Base-by-base conservation (phyloP, 2,888 invertebrate species). In the Gandaritis pyraliata region DNA sequence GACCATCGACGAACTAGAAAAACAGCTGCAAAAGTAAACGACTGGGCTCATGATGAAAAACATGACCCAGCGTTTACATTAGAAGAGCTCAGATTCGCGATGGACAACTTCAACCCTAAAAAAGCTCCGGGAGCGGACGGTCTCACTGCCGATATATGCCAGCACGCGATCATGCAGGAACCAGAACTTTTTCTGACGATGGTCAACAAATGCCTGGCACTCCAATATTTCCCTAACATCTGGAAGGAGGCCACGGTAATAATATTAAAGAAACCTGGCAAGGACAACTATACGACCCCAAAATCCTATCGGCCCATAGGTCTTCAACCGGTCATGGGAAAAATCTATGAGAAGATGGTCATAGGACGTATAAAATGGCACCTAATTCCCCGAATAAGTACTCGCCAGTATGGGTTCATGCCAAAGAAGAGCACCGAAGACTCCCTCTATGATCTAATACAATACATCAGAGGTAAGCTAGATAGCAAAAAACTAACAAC, bases 341-440 rank as follows among this genome's bases (percentile, higher is more conserved):
- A 39, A 6, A 13, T 39, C 7, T 13, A 13, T 5, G 39, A 39
- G 13, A 39, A 39, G 39, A 39, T 39, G 39, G 7, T 39, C 3
- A 5, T 39, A 7, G 39, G 39, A 13, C 13, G 39, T 4, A 13
- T 39, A 1, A 39, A 39, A 7, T 39, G 39, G 39, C 39, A 39
- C 13, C 6, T 39, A 0, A n/a, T 39, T 4, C 39, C 39, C 1
- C 13, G n/a, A 6, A 3, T 39, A 3, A 54, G 50, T 15, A n/a
- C 33, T 13, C 45, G 15, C 18, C 53, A 59, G 10, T 52, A 39
- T 7, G 59, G 53, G 0, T 53, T 54, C 11, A 50, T 50, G 49
- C 60, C 54, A 0, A 10, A 45, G 11, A 43, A n/a, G 10, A 54
- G 58, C 48, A 59, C 58, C 13, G 58, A 59, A 12, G 47, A 48